Percentiles rank a stretch among this genome's conserved stretches.
phyloP scores from a whole-genome alignment of 1,140 invertebrate species.

The Ericerus pela region DNA sequence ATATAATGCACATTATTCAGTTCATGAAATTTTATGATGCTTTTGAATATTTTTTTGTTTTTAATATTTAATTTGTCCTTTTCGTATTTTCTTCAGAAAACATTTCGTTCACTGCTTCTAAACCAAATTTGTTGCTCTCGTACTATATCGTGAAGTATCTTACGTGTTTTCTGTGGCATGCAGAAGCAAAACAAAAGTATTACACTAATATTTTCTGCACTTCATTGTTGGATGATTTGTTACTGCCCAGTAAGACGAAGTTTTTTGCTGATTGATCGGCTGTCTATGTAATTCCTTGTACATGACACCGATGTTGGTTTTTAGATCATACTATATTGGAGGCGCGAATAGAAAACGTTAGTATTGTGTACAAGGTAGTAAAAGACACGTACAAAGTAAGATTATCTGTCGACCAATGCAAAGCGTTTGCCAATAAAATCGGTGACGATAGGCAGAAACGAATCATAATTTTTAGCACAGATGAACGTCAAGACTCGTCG shows the following conservation, averaged over 20 bases:
- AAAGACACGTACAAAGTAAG: neutral
- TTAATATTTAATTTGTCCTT: neutral
- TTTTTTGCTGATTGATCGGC: neutral
- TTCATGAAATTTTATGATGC: neutral
- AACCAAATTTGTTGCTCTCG: neutral
- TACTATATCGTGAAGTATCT: neutral
- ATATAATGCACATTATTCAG: too few species aligned
- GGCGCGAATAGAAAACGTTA: neutral
- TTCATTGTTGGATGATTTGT: neutral
- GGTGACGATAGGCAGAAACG: neutral
- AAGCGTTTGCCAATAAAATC: neutral
- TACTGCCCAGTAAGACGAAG: neutral
- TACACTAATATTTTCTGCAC: neutral
- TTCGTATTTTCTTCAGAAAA: neutral
- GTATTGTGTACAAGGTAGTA: neutral
- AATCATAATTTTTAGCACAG: neutral
- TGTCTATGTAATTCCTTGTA: neutral
- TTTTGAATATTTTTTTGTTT: neutral
- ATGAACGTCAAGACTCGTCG: neutral
- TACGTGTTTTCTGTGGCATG: neutral
- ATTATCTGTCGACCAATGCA: neutral
- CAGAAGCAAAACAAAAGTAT: neutral
- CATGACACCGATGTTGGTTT: neutral
- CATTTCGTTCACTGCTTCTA: neutral
- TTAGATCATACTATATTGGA: neutral